Evolutionary conservation across 1,140 invertebrate genomes (phyloP), one percentile per base, ranked within the genome.

Genomic region (Lordiphosa mommai): DNA sequence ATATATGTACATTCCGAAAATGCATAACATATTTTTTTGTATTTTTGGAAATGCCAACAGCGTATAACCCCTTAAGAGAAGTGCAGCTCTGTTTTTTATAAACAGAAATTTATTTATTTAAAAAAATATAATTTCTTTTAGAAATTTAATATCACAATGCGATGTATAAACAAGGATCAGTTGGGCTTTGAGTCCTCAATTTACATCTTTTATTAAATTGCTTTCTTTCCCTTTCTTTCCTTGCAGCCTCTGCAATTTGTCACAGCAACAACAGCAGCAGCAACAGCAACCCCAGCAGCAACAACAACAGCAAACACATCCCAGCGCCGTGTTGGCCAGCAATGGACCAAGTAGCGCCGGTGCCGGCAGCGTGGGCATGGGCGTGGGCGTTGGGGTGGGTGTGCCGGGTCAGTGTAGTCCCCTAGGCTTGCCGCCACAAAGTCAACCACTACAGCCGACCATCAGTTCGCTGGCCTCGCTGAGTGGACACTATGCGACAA

Each of bases 381-480:
- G 76, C 69, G 51, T 74, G 43, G 74, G 74, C 37, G 65, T 58
- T 12, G 67, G 60, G 0, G 70, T 58, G 20, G 74, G 76, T 58
- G 61, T 71, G 61, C 57, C 59, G 2, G 77, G 76, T 7, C 76
- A 82, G 34, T 84, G 79, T 47, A 88, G 82, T 46, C 86, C 86
- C 0, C 36, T 88, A 32, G 63, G 72, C 9, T 13, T 88, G 63
- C 86, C 86, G 43, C 86, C 86, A 9, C 80, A 88, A 38, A 84
- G 72, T n/a, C 86, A 88, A 27, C 80, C 86, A 23, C 55, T 88
- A 50, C 86, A 86, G 50, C 85, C 86, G 3, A 88, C 86, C 1
- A 79, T 88, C 10, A 79, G 71, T 12, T 70, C 76, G 12, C 41
- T 80, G 59, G 60, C 74, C 34, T 77, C 84, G 48, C 56, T 86